Percentiles rank a stretch among this genome's conserved stretches.
Conservation (phyloP, 2,113 vertebrate species). For the Periophthalmodon schlosseri region DNA sequence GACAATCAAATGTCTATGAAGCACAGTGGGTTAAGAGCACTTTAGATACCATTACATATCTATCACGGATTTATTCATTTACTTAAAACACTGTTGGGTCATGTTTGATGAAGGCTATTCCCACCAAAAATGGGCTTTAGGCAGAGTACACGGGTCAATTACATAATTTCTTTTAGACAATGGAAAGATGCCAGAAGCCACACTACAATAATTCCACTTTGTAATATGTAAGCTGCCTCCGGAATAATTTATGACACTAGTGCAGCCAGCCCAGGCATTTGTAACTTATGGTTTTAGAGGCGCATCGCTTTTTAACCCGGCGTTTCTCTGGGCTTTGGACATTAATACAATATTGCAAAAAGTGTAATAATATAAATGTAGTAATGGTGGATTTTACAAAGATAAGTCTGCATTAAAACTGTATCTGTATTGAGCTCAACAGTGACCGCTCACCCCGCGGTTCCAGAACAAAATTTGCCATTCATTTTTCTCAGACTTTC, state of each 20-base stretch:
- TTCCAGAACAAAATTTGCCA: too few relatives aligned
- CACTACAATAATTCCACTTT: neutral
- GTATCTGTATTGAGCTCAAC: too few relatives aligned
- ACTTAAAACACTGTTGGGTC: neutral
- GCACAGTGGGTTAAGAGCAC: neutral
- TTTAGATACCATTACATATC: neutral
- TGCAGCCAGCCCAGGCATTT: too few relatives aligned
- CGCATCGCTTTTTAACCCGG: neutral
- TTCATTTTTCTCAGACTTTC: too few relatives aligned
- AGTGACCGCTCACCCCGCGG: too few relatives aligned
- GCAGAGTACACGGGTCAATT: neutral
- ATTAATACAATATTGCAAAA: too few relatives aligned
- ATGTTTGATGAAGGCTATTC: neutral
- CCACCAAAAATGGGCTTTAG: neutral
- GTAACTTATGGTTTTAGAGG: neutral
- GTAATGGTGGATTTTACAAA: too few relatives aligned
- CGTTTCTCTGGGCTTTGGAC: too few relatives aligned
- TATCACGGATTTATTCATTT: neutral
- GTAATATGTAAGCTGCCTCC: neutral
- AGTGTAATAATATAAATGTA: too few relatives aligned
- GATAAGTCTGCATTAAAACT: too few relatives aligned
- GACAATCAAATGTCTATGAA: neutral
- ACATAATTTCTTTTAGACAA: neutral
- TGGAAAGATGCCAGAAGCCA: neutral
- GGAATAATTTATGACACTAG: neutral